Evolutionary conservation across 2,797 vertebrate species (phyloP).

Genomic region (Gallinago solitaria): DNA sequence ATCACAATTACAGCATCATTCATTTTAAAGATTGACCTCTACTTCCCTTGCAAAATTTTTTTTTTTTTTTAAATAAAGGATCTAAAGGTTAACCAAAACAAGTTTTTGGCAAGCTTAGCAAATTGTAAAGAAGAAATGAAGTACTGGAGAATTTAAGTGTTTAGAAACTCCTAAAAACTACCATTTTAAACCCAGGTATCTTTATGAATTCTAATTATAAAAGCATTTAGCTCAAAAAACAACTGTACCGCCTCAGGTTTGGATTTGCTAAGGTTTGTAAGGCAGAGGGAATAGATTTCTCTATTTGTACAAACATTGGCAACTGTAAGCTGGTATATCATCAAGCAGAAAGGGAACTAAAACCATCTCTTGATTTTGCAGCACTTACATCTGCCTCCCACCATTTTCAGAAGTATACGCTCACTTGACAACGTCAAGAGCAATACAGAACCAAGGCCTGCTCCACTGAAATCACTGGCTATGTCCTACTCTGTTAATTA

Average conservation of each 20-base stretch:
- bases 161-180: background rate
- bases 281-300: background rate
- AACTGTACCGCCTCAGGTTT: background rate
- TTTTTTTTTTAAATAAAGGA: background rate
- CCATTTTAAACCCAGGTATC: background rate
- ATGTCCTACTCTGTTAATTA: background rate
- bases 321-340: background rate
- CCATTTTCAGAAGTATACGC: background rate
- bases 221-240: background rate
- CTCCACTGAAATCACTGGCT: background rate
- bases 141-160: background rate
- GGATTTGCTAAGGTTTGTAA: background rate
- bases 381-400: background rate
- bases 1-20: background rate
- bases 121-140: background rate
- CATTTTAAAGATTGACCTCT: background rate
- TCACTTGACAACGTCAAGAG: background rate
- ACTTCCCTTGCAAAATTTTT: background rate
- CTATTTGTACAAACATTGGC: background rate
- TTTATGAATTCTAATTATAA: background rate
- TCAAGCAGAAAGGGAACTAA: background rate
- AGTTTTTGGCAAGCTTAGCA: background rate
- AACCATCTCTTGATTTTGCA: background rate
- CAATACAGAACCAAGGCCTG: background rate
- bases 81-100: conserved; percentile 33